A percentile compares a stretch with the other conserved stretches of the same genome.
These are phyloP conservation scores for Zaprionus taronus DNA, from an alignment of 1,140 invertebrate genomes.

Conservation along the genomic window DNA sequence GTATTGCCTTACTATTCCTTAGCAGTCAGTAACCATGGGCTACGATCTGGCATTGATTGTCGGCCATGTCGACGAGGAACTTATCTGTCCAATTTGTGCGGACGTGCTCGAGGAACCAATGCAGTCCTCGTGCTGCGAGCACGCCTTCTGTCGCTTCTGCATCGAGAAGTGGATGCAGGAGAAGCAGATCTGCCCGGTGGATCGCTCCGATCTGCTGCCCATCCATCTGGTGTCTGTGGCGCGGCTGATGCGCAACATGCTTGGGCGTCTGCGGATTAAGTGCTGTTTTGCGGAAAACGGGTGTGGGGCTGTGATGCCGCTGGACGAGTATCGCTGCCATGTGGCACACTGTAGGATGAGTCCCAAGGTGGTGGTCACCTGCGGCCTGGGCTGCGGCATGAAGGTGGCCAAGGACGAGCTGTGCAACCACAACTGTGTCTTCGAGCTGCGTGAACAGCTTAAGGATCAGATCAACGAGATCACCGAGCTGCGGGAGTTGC, in stretches of 20 bases:
- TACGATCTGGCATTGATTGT: conserved; percentile 57
- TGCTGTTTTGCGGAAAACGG: conserved; percentile 54
- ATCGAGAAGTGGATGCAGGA: conserved; percentile 62
- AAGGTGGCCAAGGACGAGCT: conserved; percentile 65
- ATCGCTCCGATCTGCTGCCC: conserved; percentile 40
- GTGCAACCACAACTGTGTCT: conserved; percentile 52
- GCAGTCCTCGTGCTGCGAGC: conserved; percentile 60
- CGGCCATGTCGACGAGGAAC: conserved; percentile 64
- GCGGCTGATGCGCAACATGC: conserved; percentile 68
- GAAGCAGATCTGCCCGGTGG: conserved; percentile 63
- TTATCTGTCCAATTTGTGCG: conserved; percentile 62
- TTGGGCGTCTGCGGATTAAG: conserved; percentile 49
- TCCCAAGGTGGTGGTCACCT: conserved; percentile 55
- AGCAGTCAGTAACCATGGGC: conserved; percentile 45
- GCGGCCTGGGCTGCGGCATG: conserved; percentile 59
- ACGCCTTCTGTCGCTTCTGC: conserved; percentile 59
- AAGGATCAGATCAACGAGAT: conserved; percentile 29
- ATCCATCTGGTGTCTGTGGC: conserved; percentile 47
- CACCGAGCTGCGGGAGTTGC: conserved; percentile 19
- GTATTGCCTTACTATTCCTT: background rate
- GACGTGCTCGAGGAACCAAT: conserved; percentile 67
- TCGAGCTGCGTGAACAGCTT: conserved; percentile 50
- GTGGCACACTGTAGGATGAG: conserved; percentile 52
- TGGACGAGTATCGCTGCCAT: conserved; percentile 58
- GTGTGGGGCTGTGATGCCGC: conserved; percentile 21